A percentile compares a stretch with the other conserved stretches of the same genome.
These are phyloP conservation scores for Ctenosaura bakeri DNA, from an alignment of 2,797 vertebrate species.

Conservation along the genomic window DNA sequence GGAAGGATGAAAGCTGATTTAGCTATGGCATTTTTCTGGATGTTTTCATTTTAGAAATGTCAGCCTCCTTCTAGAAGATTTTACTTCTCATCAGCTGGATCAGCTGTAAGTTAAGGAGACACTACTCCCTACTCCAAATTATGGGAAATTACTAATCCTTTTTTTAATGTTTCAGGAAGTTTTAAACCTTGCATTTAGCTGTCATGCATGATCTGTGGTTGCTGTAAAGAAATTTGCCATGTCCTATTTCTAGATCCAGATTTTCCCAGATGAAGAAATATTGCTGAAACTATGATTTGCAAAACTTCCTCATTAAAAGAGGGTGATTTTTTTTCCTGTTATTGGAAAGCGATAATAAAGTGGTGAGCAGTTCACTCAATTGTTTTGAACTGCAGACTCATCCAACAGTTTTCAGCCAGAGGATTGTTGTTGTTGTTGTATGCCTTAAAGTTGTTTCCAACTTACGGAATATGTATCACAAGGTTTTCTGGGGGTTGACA, in stretches of 20 bases:
- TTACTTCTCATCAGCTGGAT: not conserved
- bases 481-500: too few relatives aligned
- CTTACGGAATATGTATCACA: too few relatives aligned
- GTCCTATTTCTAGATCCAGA: constrained; percentile 63
- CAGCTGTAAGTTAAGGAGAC: constrained; percentile 25
- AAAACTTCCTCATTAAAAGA: constrained; percentile 39
- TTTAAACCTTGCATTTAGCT: constrained; percentile 50
- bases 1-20: constrained; percentile 41
- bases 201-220: constrained; percentile 56
- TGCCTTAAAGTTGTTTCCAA: too few relatives aligned
- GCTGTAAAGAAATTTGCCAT: constrained; percentile 25
- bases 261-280: constrained; percentile 39
- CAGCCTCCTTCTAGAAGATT: constrained; percentile 12
- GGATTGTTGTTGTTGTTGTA: too few relatives aligned
- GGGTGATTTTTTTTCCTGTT: not conserved
- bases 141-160: constrained; percentile 7
- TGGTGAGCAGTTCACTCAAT: not conserved
- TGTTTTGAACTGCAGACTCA: not conserved
- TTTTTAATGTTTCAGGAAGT: constrained; percentile 34
- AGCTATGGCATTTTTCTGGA: constrained; percentile 41
- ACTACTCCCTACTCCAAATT: constrained; percentile 13
- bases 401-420: not conserved
- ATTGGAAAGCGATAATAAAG: constrained; percentile 4
- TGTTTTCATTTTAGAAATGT: not conserved
- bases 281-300: constrained; percentile 47